Conservation (phyloP, 2,888 invertebrate species). For the Drosophila pullipes region DNA sequence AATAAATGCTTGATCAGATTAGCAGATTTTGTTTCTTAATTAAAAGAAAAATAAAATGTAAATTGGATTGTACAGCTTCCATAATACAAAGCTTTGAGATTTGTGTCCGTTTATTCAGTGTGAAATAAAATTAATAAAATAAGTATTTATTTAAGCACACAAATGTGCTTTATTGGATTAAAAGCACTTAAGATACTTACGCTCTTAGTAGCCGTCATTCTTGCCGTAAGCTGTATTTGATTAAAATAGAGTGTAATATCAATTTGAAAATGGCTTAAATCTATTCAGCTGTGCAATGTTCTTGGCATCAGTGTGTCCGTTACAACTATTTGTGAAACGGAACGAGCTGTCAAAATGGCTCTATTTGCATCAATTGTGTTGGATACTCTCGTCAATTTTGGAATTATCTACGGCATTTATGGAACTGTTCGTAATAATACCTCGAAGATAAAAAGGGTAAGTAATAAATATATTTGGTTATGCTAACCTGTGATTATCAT, state of each 20-base stretch:
- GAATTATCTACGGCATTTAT: constrained; percentile 24
- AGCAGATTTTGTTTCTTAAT: background rate
- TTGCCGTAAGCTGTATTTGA: constrained; percentile 26
- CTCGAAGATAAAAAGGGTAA: constrained; percentile 30
- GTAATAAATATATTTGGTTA: background rate
- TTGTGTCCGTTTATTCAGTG: background rate
- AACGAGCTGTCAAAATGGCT: background rate
- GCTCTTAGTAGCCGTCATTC: background rate
- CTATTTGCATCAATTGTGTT: constrained; percentile 21
- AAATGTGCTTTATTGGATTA: constrained; percentile 29
- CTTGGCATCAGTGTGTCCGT: constrained; percentile 8
- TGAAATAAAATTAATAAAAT: background rate
- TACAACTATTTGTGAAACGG: constrained; percentile 1
- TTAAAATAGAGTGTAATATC: background rate
- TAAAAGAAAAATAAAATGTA: background rate
- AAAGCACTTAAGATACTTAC: constrained; percentile 3
- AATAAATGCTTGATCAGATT: too few relatives aligned
- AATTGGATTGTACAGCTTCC: background rate
- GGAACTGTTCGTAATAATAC: constrained; percentile 13
- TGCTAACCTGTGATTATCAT: background rate
- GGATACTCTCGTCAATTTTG: constrained; percentile 15
- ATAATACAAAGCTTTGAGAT: background rate
- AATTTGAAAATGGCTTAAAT: background rate
- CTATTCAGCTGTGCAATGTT: constrained; percentile 22
- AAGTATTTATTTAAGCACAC: background rate